phyloP scores from a whole-genome alignment of 2,888 invertebrate species.

The Amphimallon solstitiale region DNA sequence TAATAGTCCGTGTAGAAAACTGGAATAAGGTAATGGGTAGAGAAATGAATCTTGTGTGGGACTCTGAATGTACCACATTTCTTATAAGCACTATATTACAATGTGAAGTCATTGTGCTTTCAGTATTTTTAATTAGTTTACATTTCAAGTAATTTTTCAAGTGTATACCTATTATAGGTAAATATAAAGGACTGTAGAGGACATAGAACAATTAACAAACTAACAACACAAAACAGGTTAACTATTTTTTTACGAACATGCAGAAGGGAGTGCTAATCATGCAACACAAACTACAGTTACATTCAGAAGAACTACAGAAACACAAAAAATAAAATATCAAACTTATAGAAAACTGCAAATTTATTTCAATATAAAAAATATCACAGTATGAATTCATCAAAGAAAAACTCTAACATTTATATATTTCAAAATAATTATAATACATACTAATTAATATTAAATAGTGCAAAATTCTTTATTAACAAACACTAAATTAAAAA shows the following conservation, averaged over 20 bases:
- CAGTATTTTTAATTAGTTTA: no score
- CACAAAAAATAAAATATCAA: conserved; percentile 49
- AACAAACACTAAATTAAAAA: conserved; percentile 33
- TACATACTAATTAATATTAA: conserved; percentile 33
- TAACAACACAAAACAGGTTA: conserved; percentile 35
- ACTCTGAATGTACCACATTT: no score
- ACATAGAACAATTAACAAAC: conserved; percentile 43
- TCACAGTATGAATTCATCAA: conserved; percentile 52
- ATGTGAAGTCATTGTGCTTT: no score
- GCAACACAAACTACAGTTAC: conserved; percentile 34
- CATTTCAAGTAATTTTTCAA: no score
- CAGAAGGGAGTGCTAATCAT: conserved; percentile 40
- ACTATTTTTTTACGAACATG: background rate
- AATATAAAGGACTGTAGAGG: conserved; percentile 6
- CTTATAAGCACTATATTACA: no score
- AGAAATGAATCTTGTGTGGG: no score
- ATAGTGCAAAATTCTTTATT: conserved; percentile 5
- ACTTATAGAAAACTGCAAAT: conserved; percentile 52
- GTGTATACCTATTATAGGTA: background rate
- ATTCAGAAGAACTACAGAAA: conserved; percentile 29
- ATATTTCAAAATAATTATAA: conserved; percentile 21
- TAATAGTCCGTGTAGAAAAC: no score
- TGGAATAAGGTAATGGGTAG: no score
- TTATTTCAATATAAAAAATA: conserved; percentile 56
- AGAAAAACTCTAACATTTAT: conserved; percentile 30